Percentiles rank a stretch among this genome's conserved stretches.
phyloP scores from a whole-genome alignment of 1,140 invertebrate genomes.

The Plectrocnemia conspersa region DNA sequence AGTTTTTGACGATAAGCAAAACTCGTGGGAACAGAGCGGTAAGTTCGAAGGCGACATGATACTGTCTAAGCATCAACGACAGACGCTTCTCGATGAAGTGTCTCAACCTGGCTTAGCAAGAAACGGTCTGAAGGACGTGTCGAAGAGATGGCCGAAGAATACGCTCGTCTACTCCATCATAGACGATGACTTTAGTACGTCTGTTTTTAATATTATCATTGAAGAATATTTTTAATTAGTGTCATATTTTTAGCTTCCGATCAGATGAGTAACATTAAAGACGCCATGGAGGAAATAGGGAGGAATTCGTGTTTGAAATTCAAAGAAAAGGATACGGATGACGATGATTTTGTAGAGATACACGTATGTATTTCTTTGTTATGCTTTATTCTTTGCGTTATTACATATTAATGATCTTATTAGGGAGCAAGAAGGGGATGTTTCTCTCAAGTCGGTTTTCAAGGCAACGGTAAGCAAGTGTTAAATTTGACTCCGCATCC shows the following conservation, averaged over 20 bases:
- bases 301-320: constrained; percentile 48
- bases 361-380: constrained; percentile 41
- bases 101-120: constrained; percentile 45
- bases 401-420: background rate
- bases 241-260: constrained; percentile 40
- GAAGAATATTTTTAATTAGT: background rate
- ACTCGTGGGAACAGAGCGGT: constrained; percentile 51
- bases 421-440: constrained; percentile 48
- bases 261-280: constrained; percentile 45
- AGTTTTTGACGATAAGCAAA: constrained; percentile 39
- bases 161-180: constrained; percentile 62
- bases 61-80: constrained; percentile 44
- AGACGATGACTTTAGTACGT: constrained; percentile 61
- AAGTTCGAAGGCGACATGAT: constrained; percentile 53
- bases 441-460: constrained; percentile 50
- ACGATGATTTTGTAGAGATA: constrained; percentile 47
- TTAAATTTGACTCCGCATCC: constrained; percentile 49
- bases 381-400: background rate
- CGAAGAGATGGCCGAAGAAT: constrained; percentile 59
- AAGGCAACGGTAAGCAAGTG: constrained; percentile 40
- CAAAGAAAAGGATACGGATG: constrained; percentile 43
- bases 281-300: constrained; percentile 46
- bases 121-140: constrained; percentile 59
- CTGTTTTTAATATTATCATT: background rate
- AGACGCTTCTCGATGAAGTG: constrained; percentile 45